Evolutionary conservation across 92 coral and sea anemone genomes (phyloP), one percentile per base, ranked within the genome.

Genomic region (Muricea muricata): DNA sequence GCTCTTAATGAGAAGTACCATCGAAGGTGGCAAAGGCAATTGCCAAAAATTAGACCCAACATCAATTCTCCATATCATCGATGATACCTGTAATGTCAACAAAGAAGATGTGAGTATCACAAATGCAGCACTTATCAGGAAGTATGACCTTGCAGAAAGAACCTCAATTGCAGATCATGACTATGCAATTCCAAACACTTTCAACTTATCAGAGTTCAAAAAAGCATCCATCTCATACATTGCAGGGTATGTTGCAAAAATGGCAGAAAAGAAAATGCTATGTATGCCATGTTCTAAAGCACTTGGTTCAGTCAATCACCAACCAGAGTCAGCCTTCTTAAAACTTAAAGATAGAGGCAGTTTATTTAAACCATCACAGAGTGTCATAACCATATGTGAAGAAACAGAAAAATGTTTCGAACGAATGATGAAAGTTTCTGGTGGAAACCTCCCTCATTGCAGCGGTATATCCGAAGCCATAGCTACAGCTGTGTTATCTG

Each of bases 231-330:
- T 75, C 6, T 45, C 67, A 3, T 75, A 54, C 33, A 75, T 75
- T 46, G 66, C 66, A 3, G 81, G 65, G 17, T 75, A 48, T 75
- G 81, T 75, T 26, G 81, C 66, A 48, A 75, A 52, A 56, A 29
- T 45, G 35, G 39, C 28, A 13, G 57, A 45, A 24, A 54, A 26
- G 34, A 75, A 26, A 30, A 48, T 35, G 1, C 21, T 1, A 6
- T 75, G 81, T 33, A 48, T 45, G 46, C 40, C 25, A 28, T 75
- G 81, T 75, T 52, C 39, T 30, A 15, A 75, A 45, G 81, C 65
- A 40, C 46, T 75, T 2, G 55, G 57, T 20, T 45, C 81, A 48
- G n/a, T 67, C 1, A 24, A 9, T 15, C 67, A 75, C 50, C 20
- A 75, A 8, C 55, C 55, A 50, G 42, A 56, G 37, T 75, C 57